Conservation (phyloP, 92 coral and sea anemone genomes). For the Palythoa grandis region DNA sequence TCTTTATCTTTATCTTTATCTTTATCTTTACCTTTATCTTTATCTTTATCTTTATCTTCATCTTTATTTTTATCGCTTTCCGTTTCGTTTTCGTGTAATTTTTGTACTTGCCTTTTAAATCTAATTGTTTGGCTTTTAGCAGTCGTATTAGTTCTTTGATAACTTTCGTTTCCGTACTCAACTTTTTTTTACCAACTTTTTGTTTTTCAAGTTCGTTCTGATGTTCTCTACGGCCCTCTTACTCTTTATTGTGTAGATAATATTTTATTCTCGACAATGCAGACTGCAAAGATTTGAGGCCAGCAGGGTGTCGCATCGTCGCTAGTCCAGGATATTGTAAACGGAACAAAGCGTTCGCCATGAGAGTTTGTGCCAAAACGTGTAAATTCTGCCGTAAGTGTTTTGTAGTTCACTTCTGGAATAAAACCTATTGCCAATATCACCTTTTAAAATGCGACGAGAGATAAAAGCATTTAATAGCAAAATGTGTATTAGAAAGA, state of each 20-base stretch:
- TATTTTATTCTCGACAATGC: neutral
- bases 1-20: too few relatives aligned
- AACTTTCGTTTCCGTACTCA: neutral
- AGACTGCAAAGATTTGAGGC: conserved; percentile 44
- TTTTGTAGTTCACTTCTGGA: neutral
- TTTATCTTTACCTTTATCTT: too few relatives aligned
- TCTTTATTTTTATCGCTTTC: too few relatives aligned
- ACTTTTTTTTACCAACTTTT: neutral
- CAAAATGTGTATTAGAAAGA: neutral
- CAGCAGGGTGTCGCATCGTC: conserved; percentile 33
- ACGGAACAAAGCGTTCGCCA: conserved; percentile 38
- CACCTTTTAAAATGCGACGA: neutral
- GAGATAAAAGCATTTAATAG: neutral
- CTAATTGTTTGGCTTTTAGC: neutral
- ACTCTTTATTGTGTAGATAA: neutral
- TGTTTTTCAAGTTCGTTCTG: neutral
- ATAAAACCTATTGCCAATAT: neutral
- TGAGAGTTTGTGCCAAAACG: conserved; percentile 31
- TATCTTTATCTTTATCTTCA: too few relatives aligned
- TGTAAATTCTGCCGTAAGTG: conserved; percentile 41
- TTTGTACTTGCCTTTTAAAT: too few relatives aligned
- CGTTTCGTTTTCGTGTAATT: neutral
- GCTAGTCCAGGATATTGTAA: conserved; percentile 31
- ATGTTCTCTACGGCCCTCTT: neutral
- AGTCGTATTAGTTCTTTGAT: neutral